These are phyloP conservation scores for Stegana nigrithorax DNA, from an alignment of 2,888 invertebrate species.

Conservation along the genomic window DNA sequence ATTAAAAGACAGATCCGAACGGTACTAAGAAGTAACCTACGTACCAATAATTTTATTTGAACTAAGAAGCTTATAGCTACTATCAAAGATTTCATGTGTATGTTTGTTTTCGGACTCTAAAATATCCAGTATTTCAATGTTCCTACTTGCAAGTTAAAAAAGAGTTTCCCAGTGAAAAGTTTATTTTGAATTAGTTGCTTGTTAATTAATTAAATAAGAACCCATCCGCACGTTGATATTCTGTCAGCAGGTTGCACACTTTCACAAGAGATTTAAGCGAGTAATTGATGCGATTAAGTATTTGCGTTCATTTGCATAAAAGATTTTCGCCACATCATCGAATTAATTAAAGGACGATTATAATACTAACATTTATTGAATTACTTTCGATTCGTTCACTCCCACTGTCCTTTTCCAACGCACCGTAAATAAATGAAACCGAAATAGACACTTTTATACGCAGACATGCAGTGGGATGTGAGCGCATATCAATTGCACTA, in stretches of 20 bases:
- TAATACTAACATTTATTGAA: conserved; percentile 19
- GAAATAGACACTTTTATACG: no score
- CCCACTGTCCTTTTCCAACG: background rate
- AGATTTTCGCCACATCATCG: conserved; percentile 15
- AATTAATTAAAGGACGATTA: conserved; percentile 24
- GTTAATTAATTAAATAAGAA: conserved; percentile 5
- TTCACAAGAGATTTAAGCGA: conserved; percentile 12
- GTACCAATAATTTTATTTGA: no score
- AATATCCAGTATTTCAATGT: no score
- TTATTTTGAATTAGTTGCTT: background rate
- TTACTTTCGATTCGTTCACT: conserved; percentile 15
- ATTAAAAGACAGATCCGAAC: no score
- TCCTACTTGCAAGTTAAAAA: background rate
- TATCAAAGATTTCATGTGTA: no score
- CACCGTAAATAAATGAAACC: no score
- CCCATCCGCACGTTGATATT: background rate
- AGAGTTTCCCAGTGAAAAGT: no score
- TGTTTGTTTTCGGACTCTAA: no score
- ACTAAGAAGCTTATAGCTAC: no score
- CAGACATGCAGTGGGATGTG: no score
- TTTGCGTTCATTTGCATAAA: conserved; percentile 20
- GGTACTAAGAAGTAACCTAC: no score
- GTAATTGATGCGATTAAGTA: conserved; percentile 20
- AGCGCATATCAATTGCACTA: background rate
- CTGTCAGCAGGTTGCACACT: background rate